A percentile compares a stretch with the other conserved stretches of the same genome.
Conservation (phyloP, 2,797 vertebrate genomes). For the Pristis pectinata region DNA sequence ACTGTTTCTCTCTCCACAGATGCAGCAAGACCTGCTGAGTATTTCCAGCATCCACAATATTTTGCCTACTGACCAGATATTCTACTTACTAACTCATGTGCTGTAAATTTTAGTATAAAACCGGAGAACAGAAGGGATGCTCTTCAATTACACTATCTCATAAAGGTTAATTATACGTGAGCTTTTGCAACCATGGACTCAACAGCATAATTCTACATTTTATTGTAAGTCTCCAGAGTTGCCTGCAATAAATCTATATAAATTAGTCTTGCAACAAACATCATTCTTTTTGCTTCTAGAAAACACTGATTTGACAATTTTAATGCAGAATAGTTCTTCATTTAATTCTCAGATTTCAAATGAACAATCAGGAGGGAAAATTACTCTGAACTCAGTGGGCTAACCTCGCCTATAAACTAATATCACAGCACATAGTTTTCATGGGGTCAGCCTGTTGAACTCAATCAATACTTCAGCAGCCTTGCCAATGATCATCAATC, state of each 20-base stretch:
- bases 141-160: neutral
- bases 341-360: neutral
- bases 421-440: no score
- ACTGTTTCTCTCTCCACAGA: no score
- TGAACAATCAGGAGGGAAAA: neutral
- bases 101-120: neutral
- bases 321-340: neutral
- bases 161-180: neutral
- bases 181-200: neutral
- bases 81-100: neutral
- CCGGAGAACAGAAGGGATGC: neutral
- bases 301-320: neutral
- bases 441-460: no score
- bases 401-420: no score
- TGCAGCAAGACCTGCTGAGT: no score
- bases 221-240: neutral
- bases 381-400: no score
- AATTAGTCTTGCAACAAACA: neutral
- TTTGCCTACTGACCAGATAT: neutral
- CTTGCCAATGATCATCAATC: no score
- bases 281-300: neutral
- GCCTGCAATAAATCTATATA: neutral
- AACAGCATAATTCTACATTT: neutral
- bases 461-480: no score
- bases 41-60: no score